These are phyloP conservation scores for Lasioglossum albipes DNA, from an alignment of 1,140 invertebrate genomes.

Conservation along the genomic window DNA sequence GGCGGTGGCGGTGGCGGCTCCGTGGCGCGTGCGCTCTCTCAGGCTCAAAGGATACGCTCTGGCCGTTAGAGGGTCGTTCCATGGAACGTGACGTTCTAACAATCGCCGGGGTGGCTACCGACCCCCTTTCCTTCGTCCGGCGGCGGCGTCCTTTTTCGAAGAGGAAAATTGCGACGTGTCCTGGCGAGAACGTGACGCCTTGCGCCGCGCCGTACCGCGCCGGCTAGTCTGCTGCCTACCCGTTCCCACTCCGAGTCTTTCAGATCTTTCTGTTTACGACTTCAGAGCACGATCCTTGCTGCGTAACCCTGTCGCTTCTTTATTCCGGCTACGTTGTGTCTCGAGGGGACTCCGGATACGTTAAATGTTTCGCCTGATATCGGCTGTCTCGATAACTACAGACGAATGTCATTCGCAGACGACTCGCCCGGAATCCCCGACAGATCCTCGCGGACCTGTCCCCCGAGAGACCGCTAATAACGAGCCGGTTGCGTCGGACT, in stretches of 20 bases:
- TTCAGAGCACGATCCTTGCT: conserved; percentile 38
- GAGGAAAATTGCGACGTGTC: conserved; percentile 64
- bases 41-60: conserved; percentile 29
- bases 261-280: background rate
- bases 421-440: conserved; percentile 23
- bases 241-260: background rate
- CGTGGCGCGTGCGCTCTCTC: background rate
- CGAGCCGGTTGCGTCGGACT: background rate
- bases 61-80: conserved; percentile 58
- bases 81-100: conserved; percentile 54
- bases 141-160: conserved; percentile 56
- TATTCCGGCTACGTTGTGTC: conserved; percentile 38
- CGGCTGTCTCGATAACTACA: conserved; percentile 41
- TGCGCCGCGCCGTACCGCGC: conserved; percentile 3
- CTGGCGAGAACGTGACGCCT: conserved; percentile 52
- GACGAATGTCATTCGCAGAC: conserved; percentile 16
- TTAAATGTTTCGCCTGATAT: conserved; percentile 44
- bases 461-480: background rate
- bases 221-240: background rate
- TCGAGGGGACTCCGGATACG: conserved; percentile 33
- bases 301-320: conserved; percentile 36
- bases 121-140: background rate
- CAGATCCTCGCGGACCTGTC: no score
- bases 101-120: conserved; percentile 38
- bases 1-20: no score